These are phyloP conservation scores for Notolabrus celidotus DNA, from an alignment of 2,797 vertebrate genomes.

Conservation along the genomic window DNA sequence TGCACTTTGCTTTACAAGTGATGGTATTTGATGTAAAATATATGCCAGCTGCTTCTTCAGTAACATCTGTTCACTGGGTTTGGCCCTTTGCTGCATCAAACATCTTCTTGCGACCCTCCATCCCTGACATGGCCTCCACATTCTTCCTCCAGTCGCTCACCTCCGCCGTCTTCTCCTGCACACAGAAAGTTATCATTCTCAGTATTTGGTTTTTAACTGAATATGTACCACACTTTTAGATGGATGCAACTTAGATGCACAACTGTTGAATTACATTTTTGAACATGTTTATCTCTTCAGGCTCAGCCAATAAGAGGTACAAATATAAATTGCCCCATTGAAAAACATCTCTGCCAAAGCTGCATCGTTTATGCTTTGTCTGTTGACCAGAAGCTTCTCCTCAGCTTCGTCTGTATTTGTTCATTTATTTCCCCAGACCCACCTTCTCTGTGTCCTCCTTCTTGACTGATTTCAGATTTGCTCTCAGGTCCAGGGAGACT, in stretches of 20 bases:
- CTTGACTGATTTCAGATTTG: conserved; percentile 98
- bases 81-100: conserved; percentile 90
- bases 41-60: not conserved
- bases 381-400: not conserved
- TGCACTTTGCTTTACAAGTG: not conserved
- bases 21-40: not conserved
- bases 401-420: no score
- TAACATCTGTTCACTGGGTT: conserved; percentile 81
- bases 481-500: conserved; percentile 95
- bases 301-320: no score
- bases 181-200: not conserved
- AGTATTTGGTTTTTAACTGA: not conserved
- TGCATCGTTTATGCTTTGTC: not conserved
- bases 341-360: not conserved
- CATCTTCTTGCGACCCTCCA: conserved; percentile 99
- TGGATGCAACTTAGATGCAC: not conserved
- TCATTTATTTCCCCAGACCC: conserved; percentile 6
- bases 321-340: no score
- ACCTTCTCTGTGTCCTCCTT: conserved; percentile 99
- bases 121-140: conserved; percentile 98
- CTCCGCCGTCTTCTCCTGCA: conserved; percentile 94
- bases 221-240: not conserved
- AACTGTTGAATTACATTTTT: not conserved
- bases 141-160: conserved; percentile 99
- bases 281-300: not conserved